Percentiles rank a stretch among this genome's conserved stretches.
Evolutionary conservation across 2,888 invertebrate genomes (phyloP).

Genomic region (Peribatodes rhomboidaria): DNA sequence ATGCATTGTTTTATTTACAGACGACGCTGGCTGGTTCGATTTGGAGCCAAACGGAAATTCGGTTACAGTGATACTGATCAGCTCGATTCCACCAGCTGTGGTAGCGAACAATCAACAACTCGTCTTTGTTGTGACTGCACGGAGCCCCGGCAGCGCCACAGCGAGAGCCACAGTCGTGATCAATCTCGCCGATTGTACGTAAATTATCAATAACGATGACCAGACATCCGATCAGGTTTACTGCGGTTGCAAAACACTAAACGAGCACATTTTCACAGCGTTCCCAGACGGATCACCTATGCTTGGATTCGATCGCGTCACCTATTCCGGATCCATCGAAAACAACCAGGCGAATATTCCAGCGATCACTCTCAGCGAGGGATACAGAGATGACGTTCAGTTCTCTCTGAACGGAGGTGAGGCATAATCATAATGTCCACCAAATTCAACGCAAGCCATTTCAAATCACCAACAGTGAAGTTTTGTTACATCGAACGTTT

Average conservation of each 20-base stretch:
- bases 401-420: slow-evolving; percentile 45
- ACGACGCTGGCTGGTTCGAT: slow-evolving; percentile 42
- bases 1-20: slow-evolving; percentile 19
- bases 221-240: background rate
- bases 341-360: slow-evolving; percentile 39
- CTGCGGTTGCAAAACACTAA: background rate
- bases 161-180: slow-evolving; percentile 41
- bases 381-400: slow-evolving; percentile 48
- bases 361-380: slow-evolving; percentile 52
- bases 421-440: background rate
- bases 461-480: background rate
- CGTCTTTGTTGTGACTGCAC: slow-evolving; percentile 47
- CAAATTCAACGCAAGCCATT: background rate
- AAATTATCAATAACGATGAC: background rate
- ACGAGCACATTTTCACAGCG: slow-evolving; percentile 21
- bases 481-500: background rate
- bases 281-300: slow-evolving; percentile 28
- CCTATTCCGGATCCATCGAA: slow-evolving; percentile 52
- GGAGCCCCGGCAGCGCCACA: slow-evolving; percentile 33
- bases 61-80: slow-evolving; percentile 36
- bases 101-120: slow-evolving; percentile 42
- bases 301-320: slow-evolving; percentile 52
- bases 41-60: slow-evolving; percentile 36
- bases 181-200: background rate
- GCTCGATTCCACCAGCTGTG: slow-evolving; percentile 18